phyloP scores from a whole-genome alignment of 2,888 invertebrate species.

The Cecidostiba fungosa region DNA sequence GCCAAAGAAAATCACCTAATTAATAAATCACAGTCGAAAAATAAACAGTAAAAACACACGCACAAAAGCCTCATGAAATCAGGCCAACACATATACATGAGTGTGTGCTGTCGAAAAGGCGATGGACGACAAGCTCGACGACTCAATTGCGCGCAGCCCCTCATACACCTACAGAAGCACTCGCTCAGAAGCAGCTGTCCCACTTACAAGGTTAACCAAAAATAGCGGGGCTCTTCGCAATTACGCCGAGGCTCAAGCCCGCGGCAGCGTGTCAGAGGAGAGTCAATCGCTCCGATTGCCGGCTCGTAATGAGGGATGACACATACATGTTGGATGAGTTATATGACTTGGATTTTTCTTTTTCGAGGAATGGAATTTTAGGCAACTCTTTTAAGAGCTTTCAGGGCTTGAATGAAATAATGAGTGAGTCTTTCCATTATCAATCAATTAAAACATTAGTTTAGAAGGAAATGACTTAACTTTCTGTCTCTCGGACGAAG shows the following conservation, averaged over 20 bases:
- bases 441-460: neutral
- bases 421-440: neutral
- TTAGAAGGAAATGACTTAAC: neutral
- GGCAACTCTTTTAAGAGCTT: too few species aligned
- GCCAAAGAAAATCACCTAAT: too few species aligned
- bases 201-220: slow-evolving; percentile 52
- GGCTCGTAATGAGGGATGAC: neutral
- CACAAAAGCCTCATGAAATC: neutral
- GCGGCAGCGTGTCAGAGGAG: neutral
- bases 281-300: neutral
- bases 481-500: neutral
- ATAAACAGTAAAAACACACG: neutral
- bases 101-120: neutral
- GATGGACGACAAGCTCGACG: neutral
- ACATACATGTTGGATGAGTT: neutral
- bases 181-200: slow-evolving; percentile 26
- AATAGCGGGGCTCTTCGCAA: slow-evolving; percentile 35
- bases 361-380: neutral
- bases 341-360: neutral
- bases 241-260: neutral
- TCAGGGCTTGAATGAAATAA: neutral
- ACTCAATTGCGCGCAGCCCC: neutral
- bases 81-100: neutral
- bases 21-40: neutral
- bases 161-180: neutral